Evolutionary conservation across 64 coral and sea anemone genomes (phyloP).

Genomic region (Hydrozoanthus tunicans): DNA sequence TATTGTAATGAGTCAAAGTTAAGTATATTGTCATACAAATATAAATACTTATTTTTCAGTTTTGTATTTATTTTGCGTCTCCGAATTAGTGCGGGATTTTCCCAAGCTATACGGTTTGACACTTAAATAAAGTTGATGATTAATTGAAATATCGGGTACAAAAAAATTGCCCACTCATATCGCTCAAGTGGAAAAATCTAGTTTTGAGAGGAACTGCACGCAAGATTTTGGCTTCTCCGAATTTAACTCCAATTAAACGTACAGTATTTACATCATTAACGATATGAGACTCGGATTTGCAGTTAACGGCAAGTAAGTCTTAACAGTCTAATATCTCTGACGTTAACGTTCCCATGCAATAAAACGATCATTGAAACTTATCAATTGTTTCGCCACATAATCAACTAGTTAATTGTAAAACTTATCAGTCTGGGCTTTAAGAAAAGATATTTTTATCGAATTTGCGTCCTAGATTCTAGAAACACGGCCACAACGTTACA

Average conservation of each 20-base stretch:
- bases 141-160: background rate
- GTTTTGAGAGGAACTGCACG: conserved; percentile 31
- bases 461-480: background rate
- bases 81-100: too few relatives aligned
- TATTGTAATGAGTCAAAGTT: too few relatives aligned
- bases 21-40: too few relatives aligned
- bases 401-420: background rate
- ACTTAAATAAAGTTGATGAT: background rate
- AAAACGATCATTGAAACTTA: background rate
- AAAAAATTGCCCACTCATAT: conserved; percentile 12
- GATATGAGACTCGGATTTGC: background rate
- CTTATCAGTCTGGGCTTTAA: background rate
- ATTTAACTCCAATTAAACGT: conserved; percentile 22
- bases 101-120: too few relatives aligned
- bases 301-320: background rate
- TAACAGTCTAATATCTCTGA: background rate
- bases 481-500: too few relatives aligned
- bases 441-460: background rate
- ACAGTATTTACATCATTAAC: background rate
- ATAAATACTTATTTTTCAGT: too few relatives aligned
- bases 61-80: too few relatives aligned
- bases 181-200: conserved; percentile 43
- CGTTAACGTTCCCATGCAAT: background rate
- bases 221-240: conserved; percentile 31
- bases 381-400: background rate